phyloP scores from a whole-genome alignment of 2,797 vertebrate genomes.

The Smutsia temminckii region DNA sequence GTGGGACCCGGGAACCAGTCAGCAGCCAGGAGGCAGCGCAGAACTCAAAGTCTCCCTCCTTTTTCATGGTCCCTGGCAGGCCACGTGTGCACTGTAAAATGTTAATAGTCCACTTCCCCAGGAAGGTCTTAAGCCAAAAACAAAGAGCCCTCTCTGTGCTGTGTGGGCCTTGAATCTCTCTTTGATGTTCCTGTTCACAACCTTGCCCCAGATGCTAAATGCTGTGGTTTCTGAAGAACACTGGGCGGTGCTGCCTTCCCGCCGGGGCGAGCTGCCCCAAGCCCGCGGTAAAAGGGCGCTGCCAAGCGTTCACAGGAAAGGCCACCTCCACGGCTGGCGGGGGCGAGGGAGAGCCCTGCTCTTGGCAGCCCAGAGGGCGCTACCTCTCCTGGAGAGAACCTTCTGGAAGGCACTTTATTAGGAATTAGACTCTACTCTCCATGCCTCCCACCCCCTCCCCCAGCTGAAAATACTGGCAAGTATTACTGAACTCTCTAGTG shows the following conservation, averaged over 20 bases:
- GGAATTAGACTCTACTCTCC: neutral
- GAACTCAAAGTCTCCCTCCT: neutral
- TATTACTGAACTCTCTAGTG: neutral
- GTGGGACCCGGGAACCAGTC: too few species aligned
- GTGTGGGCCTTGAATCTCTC: neutral
- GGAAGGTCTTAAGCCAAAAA: neutral
- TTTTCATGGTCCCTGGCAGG: neutral
- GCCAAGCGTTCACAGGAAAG: neutral
- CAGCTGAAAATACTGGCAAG: rapidly evolving
- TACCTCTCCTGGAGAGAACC: neutral
- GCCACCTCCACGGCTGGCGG: too few species aligned
- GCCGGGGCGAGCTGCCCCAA: neutral
- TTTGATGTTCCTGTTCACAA: neutral
- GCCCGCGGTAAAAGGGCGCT: neutral
- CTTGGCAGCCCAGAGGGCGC: neutral
- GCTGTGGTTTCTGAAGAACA: neutral
- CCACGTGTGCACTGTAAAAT: neutral
- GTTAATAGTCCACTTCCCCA: neutral
- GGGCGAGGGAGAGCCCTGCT: too few species aligned
- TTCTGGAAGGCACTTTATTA: neutral
- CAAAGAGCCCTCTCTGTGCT: too few species aligned
- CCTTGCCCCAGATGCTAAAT: too few species aligned
- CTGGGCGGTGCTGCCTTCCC: too few species aligned
- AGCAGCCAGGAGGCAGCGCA: too few species aligned
- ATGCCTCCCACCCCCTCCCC: too few species aligned